Base-by-base conservation (phyloP, 2,888 invertebrate genomes). In the Odontothrips loti region DNA sequence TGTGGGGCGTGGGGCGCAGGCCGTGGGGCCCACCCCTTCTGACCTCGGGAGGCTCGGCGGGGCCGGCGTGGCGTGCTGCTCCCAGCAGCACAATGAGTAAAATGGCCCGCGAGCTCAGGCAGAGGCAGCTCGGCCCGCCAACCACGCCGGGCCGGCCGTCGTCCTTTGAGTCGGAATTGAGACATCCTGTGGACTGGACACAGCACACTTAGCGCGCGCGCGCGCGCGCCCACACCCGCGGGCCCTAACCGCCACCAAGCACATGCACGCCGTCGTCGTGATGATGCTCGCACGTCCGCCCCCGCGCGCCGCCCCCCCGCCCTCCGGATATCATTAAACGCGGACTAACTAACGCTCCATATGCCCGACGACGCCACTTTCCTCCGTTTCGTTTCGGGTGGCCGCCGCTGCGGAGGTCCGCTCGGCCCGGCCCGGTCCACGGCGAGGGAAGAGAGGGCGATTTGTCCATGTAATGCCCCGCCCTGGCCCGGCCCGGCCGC, bases 41-140 rank as follows among this genome's bases (percentile, higher is more conserved):
- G 20, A n/a, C 68, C 68, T 23, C 23, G 68, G 20, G 20, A 20
- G 51, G 20, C n/a, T n/a, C 3, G 34, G 68, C 23, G 11, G 23
- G 68, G 23, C 27, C 9, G 68, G 23, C 51, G 51, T 20, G 51
- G 51, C 51, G 58, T 20, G 58, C 58, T 43, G n/a, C 68, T 75
- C 68, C 68, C 68, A 75, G 23, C 68, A 75, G 68, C 68, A 75
- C 68, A 75, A 75, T 75, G 68, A 75, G 68, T 75, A 75, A 75
- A 75, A 75, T 27, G 68, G 58, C n/a, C 6, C 58, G 58, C 58
- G 58, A 17, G 58, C 58, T 17, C 51, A n/a, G n/a, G n/a, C n/a
- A n/a, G n/a, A n/a, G 34, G 34, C 34, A 4, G 34, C 34, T 43
- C 34, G 3, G 34, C 34, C 34, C 3, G 3, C 34, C 34, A 43